These are phyloP conservation scores for Microdon myrmicae DNA, from an alignment of 2,888 invertebrate species.

Conservation along the genomic window DNA sequence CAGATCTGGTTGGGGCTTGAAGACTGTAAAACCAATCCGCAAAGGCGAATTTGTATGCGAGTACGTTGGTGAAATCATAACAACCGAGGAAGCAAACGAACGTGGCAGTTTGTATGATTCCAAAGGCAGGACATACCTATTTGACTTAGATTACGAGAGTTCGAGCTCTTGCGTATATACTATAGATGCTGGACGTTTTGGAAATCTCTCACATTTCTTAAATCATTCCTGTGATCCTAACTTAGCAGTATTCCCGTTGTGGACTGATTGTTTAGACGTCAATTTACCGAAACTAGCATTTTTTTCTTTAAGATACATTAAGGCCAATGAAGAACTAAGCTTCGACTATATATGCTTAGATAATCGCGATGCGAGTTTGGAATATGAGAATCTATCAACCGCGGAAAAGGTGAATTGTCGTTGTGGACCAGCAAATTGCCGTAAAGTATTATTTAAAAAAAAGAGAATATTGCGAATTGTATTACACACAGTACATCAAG, in stretches of 20 bases:
- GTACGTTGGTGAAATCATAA: conserved; percentile 95
- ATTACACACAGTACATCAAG: no score
- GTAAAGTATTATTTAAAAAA: conserved; percentile 79
- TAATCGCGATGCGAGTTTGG: conserved; percentile 62
- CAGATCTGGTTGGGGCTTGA: conserved; percentile 95
- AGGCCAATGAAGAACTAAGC: conserved; percentile 85
- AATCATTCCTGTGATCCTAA: conserved; percentile 98
- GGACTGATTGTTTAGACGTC: conserved; percentile 90
- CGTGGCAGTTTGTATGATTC: conserved; percentile 88
- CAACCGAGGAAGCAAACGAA: conserved; percentile 88
- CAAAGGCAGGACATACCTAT: conserved; percentile 88
- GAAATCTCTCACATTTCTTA: conserved; percentile 93
- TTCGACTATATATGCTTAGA: conserved; percentile 82
- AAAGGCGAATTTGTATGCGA: conserved; percentile 90
- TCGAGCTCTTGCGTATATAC: conserved; percentile 81
- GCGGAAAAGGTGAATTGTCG: conserved; percentile 74
- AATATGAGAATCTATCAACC: conserved; percentile 68
- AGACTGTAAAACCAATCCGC: conserved; percentile 76
- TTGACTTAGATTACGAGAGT: conserved; percentile 92
- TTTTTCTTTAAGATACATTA: conserved; percentile 84
- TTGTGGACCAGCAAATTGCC: conserved; percentile 78
- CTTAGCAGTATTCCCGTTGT: conserved; percentile 88
- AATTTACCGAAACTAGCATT: conserved; percentile 88
- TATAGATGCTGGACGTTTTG: conserved; percentile 88
- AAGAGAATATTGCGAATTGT: no score